Evolutionary conservation across 92 coral and sea anemone genomes (phyloP).

Genomic region (Micromussa lordhowensis): DNA sequence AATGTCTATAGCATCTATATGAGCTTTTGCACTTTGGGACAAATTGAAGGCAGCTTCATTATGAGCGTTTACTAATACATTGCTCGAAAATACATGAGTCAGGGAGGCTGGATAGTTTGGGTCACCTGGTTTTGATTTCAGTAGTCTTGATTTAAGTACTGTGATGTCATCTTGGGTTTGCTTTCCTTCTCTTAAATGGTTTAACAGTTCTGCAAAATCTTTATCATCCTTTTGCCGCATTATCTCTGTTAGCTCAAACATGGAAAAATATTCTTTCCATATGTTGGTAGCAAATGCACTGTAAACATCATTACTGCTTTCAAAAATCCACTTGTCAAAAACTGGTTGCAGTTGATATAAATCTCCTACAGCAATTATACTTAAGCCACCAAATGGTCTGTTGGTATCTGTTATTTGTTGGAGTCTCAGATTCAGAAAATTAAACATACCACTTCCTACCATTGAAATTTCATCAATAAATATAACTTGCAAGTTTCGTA

Average conservation of each 20-base stretch:
- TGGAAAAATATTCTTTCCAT: conserved; percentile 46
- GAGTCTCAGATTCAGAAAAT: conserved; percentile 48
- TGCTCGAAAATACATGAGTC: conserved; percentile 32
- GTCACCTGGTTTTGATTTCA: conserved; percentile 3
- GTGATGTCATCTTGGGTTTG: conserved; percentile 33
- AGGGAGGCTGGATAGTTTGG: background rate
- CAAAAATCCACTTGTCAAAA: conserved; percentile 51
- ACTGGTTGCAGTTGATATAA: conserved; percentile 54
- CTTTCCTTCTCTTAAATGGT: conserved; percentile 51
- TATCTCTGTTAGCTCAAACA: conserved; percentile 42
- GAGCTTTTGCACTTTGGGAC: conserved; percentile 32
- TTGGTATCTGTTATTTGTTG: conserved; percentile 39
- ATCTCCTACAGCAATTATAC: conserved; percentile 53
- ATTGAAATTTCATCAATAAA: conserved; percentile 44
- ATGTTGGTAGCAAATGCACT: conserved; percentile 48
- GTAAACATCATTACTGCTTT: conserved; percentile 20
- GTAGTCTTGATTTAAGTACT: background rate
- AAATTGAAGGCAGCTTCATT: conserved; percentile 6
- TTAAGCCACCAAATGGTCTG: conserved; percentile 42
- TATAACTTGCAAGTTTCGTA: conserved; percentile 19
- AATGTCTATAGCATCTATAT: conserved; percentile 24
- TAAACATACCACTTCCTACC: conserved; percentile 57
- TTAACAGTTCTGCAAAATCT: conserved; percentile 44
- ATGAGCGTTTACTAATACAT: conserved; percentile 3
- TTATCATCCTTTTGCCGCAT: conserved; percentile 53